Percentiles rank a stretch among this genome's conserved stretches.
Evolutionary conservation across 2,797 vertebrate genomes (phyloP).

Genomic region (Coreius guichenoti): DNA sequence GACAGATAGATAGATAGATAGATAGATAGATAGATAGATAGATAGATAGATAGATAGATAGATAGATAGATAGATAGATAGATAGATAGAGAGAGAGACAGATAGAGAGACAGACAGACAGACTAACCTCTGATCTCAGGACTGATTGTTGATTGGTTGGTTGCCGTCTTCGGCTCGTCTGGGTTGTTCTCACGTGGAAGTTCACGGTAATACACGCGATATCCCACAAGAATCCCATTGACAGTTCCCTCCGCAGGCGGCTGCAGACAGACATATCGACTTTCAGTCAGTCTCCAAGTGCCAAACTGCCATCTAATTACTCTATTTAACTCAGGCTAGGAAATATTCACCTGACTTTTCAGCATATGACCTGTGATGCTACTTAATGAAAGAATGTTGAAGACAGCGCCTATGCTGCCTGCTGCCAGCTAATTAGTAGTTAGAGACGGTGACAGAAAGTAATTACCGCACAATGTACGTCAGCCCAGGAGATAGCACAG

Average conservation of each 20-base stretch:
- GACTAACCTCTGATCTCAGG: conserved; percentile 75
- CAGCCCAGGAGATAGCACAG: conserved; percentile 29
- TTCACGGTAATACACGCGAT: conserved; percentile 92
- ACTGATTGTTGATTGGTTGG: conserved; percentile 73
- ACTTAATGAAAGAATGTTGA: conserved; percentile 20
- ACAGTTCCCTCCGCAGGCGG: conserved; percentile 82
- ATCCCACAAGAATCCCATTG: conserved; percentile 90
- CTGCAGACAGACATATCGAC: conserved; percentile 72
- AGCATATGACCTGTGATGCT: conserved; percentile 24
- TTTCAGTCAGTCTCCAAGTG: conserved; percentile 50
- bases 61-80: background rate
- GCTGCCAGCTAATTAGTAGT: conserved; percentile 31
- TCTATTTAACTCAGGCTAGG: conserved; percentile 31
- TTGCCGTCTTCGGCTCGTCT: conserved; percentile 68
- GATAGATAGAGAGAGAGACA: accelerated
- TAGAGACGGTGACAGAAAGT: conserved; percentile 22
- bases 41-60: background rate
- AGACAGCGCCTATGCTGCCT: conserved; percentile 8
- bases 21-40: background rate
- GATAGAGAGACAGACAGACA: background rate
- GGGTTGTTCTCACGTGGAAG: conserved; percentile 75
- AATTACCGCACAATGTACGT: conserved; percentile 40
- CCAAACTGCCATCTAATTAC: conserved; percentile 29
- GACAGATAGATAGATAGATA: background rate
- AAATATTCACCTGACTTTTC: conserved; percentile 44